These are phyloP conservation scores for Fragum fragum DNA, from an alignment of 2,888 invertebrate genomes.

Conservation along the genomic window DNA sequence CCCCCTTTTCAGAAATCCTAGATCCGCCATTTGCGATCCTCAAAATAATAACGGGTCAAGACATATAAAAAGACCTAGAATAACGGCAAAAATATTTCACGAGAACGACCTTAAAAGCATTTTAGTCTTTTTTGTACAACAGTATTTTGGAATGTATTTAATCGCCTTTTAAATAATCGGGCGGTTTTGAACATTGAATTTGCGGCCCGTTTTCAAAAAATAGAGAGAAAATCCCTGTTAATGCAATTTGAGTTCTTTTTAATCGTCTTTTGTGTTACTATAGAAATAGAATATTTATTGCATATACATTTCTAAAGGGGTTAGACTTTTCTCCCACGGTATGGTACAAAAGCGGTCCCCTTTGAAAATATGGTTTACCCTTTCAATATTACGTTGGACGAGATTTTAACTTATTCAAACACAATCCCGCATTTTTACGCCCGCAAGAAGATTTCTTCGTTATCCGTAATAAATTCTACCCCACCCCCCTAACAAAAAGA, in stretches of 20 bases:
- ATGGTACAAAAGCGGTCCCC: slow-evolving; percentile 7
- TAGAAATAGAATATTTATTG: slow-evolving; percentile 45
- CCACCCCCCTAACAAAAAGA: too few species aligned
- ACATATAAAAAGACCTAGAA: too few species aligned
- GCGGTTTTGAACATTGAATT: slow-evolving; percentile 25
- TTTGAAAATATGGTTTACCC: slow-evolving; percentile 4
- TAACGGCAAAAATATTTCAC: not conserved
- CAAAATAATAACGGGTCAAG: too few species aligned
- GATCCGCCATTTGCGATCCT: too few species aligned
- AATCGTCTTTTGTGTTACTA: slow-evolving; percentile 33
- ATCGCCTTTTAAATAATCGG: slow-evolving; percentile 30
- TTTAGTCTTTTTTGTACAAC: slow-evolving; percentile 18
- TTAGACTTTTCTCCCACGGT: slow-evolving; percentile 34
- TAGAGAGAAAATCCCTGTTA: slow-evolving; percentile 23
- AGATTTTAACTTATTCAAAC: too few species aligned
- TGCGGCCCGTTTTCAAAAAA: slow-evolving; percentile 9
- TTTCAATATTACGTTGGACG: too few species aligned
- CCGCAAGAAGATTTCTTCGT: too few species aligned
- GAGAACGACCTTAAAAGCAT: not conserved
- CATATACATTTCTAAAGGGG: slow-evolving; percentile 32
- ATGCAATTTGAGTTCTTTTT: slow-evolving; percentile 37
- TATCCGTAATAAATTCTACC: too few species aligned
- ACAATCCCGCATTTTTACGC: too few species aligned
- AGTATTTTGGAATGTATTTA: slow-evolving; percentile 23
- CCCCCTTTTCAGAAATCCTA: too few species aligned